Evolutionary conservation across 2,113 vertebrate genomes (phyloP).

Genomic region (Tylochromis polylepis): DNA sequence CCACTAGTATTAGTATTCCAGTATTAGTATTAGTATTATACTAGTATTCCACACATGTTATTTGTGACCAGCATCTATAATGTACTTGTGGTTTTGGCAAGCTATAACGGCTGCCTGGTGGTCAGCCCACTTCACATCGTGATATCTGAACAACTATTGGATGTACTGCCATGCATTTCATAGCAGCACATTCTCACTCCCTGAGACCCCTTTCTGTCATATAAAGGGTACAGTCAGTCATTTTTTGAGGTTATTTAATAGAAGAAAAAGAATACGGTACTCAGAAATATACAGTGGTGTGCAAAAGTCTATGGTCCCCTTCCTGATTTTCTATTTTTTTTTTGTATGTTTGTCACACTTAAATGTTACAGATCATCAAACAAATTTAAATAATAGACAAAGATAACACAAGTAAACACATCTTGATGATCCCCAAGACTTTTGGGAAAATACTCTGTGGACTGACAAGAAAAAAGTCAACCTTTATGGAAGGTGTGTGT

Average conservation of each 20-base stretch:
- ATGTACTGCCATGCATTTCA: not conserved
- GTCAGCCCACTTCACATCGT: not conserved
- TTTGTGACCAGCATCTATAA: not conserved
- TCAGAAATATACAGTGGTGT: not conserved
- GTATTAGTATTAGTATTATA: not conserved
- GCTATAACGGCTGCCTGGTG: not conserved
- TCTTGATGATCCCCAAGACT: too few species aligned
- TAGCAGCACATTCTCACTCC: not conserved
- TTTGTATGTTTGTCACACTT: too few species aligned
- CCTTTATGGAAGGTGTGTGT: too few species aligned
- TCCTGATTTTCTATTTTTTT: too few species aligned
- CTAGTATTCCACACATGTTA: not conserved
- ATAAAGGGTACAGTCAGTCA: not conserved
- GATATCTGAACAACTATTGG: not conserved
- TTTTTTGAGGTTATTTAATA: not conserved
- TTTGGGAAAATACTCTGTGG: too few species aligned
- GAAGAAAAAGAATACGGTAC: not conserved
- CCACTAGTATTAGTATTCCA: not conserved
- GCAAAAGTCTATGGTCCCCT: not conserved
- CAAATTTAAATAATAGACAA: too few species aligned
- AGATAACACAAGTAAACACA: too few species aligned
- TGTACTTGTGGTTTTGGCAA: not conserved
- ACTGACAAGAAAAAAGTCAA: too few species aligned
- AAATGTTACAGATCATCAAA: too few species aligned
- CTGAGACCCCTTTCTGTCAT: not conserved